Evolutionary conservation across 2,113 vertebrate species (phyloP).

Genomic region (Eptatretus burgeri): DNA sequence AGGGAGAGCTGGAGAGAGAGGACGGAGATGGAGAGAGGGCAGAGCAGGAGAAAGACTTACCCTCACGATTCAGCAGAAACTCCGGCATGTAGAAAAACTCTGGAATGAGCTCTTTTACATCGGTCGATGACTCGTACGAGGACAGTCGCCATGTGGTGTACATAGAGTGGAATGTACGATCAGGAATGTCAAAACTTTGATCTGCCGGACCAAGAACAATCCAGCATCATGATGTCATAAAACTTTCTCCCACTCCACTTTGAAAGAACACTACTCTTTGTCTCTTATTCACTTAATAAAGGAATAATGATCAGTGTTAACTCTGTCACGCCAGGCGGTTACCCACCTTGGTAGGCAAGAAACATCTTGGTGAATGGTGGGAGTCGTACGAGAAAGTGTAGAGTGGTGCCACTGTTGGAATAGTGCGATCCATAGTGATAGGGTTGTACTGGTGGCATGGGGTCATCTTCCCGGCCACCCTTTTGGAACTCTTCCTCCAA

Average conservation of each 20-base stretch:
- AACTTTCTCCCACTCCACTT: no score
- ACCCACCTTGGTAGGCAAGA: constrained; percentile 71
- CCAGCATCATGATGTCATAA: no score
- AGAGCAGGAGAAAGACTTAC: constrained; percentile 16
- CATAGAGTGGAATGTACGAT: constrained; percentile 94
- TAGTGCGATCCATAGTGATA: constrained; percentile 98
- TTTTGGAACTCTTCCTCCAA: constrained; percentile 84
- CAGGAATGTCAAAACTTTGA: constrained; percentile 98
- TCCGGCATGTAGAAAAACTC: constrained; percentile 96
- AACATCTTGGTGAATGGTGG: constrained; percentile 98
- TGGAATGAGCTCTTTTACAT: constrained; percentile 86
- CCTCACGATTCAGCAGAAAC: constrained; percentile 87
- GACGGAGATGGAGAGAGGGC: background rate
- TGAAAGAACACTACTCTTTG: no score
- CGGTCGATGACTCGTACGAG: constrained; percentile 89
- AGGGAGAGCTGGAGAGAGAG: no score
- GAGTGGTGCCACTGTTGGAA: constrained; percentile 85
- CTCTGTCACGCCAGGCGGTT: background rate
- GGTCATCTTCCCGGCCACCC: constrained; percentile 67
- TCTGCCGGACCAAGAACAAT: constrained; percentile 23
- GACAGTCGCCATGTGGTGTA: constrained; percentile 92
- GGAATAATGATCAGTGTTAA: background rate
- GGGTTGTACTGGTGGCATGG: constrained; percentile 85
- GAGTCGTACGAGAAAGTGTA: constrained; percentile 86
- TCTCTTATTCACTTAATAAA: no score